Evolutionary conservation across 2,888 invertebrate species (phyloP), one percentile per base, ranked within the genome.

Genomic region (Linnaemya vulpina): DNA sequence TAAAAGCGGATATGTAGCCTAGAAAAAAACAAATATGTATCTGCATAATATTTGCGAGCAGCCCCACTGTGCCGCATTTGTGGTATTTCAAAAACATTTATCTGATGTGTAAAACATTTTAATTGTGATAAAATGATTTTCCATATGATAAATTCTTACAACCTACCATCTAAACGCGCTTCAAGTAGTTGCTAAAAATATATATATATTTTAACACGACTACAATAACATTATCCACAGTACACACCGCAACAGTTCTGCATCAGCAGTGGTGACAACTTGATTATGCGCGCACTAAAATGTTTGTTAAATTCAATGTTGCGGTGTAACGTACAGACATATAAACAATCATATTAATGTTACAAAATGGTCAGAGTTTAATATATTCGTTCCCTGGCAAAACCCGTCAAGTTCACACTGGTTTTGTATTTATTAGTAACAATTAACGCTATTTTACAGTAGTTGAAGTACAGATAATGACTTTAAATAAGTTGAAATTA

Each of bases 181-280:
- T 25, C 9, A 67, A 51, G 15, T 70, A 70, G 62, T 68, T 38
- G 35, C 8, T 30, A 55, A 67, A 49, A 43, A 53, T 74, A 40
- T 35, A 22, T n/a, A n/a, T n/a, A n/a, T n/a, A n/a, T n/a, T n/a
- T 62, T 38, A 38, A 22, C 40, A 63, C 40, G 53, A 43, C 30
- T 22, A 35, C 15, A 35, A 15, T 40, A 51, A 20, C 3, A 68
- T 68, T 5, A 60, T 15, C 71, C 17, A 63, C 25, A 49, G n/a
- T 17, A 58, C 79, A 82, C 65, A 83, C 85, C 81, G 60, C 86
- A 84, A 86, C 86, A 86, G 79, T 83, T 81, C 71, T 78, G 87
- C 87, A 84, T 86, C 87, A 85, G 84, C 87, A 87, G 88, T 87
- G 88, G 87, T 86, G 88, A 88, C 88, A 88, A 88, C 87, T 88